These are phyloP conservation scores for Halcyon smyrnensis DNA, from an alignment of 2,797 vertebrate species.

Conservation along the genomic window DNA sequence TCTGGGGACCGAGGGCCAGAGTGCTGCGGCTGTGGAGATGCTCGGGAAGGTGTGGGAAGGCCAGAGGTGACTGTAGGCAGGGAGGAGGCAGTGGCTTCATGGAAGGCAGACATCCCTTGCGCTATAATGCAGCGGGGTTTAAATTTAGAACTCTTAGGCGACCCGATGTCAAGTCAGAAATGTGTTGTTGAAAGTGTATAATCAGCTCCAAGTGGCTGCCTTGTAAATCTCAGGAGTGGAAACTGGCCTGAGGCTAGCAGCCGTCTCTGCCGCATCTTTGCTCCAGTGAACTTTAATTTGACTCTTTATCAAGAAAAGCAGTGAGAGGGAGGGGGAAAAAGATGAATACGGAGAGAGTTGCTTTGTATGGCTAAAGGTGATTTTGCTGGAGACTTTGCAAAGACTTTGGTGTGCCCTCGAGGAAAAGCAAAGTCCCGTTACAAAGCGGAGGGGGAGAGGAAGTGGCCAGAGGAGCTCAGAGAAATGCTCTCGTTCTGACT, in stretches of 20 bases:
- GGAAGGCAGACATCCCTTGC: not conserved
- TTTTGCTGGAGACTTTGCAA: not conserved
- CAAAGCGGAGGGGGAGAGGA: not conserved
- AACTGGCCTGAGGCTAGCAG: conserved; percentile 59
- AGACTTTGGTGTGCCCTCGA: not conserved
- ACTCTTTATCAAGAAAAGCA: conserved; percentile 62
- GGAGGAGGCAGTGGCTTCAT: not conserved
- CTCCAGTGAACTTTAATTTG: conserved; percentile 61
- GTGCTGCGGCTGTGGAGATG: not conserved
- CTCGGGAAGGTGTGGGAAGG: not conserved
- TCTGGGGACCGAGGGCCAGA: not conserved
- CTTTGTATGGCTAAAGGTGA: not conserved
- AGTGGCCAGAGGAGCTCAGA: not conserved
- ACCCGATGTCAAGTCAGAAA: conserved; percentile 54
- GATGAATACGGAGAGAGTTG: not conserved
- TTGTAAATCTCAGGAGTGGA: conserved; percentile 64
- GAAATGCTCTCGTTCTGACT: not conserved
- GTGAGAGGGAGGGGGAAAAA: not conserved
- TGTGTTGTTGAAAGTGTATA: conserved; percentile 21
- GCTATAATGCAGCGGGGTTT: not conserved
- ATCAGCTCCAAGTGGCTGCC: conserved; percentile 60
- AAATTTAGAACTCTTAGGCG: conserved; percentile 19
- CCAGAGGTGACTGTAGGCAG: not conserved
- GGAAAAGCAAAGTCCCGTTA: not conserved
- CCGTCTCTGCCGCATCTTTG: conserved; percentile 19